Evolutionary conservation across 2,797 vertebrate genomes (phyloP).

Genomic region (Nyctalus aviator): DNA sequence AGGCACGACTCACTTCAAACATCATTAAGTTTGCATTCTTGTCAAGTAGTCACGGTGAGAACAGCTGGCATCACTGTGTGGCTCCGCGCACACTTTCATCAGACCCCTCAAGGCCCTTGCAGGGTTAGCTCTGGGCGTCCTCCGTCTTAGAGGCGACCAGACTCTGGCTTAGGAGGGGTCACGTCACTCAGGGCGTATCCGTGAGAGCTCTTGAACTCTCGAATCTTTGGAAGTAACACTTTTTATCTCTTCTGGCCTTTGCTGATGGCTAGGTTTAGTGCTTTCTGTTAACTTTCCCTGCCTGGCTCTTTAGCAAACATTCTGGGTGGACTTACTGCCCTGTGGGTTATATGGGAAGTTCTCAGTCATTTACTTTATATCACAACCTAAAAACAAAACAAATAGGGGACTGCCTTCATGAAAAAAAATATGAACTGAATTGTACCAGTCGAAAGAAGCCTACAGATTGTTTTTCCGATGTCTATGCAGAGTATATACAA

Average conservation of each 20-base stretch:
- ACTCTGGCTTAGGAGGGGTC: not conserved
- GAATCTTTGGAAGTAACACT: not conserved
- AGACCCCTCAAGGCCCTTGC: not conserved
- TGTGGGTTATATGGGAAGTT: not conserved
- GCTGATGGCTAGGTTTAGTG: not conserved
- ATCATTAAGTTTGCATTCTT: not conserved
- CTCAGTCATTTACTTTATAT: not conserved
- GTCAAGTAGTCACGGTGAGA: not conserved
- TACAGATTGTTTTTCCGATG: not conserved
- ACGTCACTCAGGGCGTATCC: accelerated
- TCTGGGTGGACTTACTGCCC: not conserved
- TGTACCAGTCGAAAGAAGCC: not conserved
- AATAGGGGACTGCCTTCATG: not conserved
- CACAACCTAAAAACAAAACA: slow-evolving; percentile 31
- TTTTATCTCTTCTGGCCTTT: not conserved
- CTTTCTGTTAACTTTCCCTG: not conserved
- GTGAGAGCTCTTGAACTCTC: not conserved
- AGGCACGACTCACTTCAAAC: not conserved
- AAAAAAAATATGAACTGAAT: not conserved
- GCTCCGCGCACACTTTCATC: accelerated
- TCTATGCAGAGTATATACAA: not conserved
- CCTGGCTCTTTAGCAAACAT: slow-evolving; percentile 17
- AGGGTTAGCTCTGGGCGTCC: not conserved
- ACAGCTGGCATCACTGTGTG: accelerated
- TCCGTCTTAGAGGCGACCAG: not conserved